Base-by-base conservation (phyloP, 2,888 invertebrate genomes). In the Spodoptera exigua region DNA sequence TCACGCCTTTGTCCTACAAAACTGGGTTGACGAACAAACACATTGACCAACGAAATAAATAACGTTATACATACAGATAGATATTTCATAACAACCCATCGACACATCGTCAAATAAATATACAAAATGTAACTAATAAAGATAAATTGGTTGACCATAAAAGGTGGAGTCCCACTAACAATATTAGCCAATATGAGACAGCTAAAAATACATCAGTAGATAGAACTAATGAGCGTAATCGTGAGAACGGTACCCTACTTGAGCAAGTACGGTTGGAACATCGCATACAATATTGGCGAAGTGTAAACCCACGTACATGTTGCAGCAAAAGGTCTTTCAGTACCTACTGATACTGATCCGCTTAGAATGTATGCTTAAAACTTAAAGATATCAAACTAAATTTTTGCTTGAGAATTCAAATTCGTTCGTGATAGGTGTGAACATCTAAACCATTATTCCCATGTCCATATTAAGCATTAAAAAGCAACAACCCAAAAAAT, bases 201-300 rank as follows among this genome's bases (percentile, higher is more conserved):
- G 44, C 43, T 61, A 72, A 72, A 61, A 67, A 68, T 73, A 63
- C 46, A 59, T 49, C 56, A 56, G 47, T 52, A 63, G 39, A 65
- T 67, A 63, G 57, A 56, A 34, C 41, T 64, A 68, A 68, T 75
- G 51, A 75, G 52, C 37, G 21, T 70, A 58, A 75, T 71, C 72
- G 76, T 74, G 76, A 58, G 74, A 74, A 71, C 64, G 44, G 35
- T 66, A 70, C 51, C 52, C 52, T 49, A 55, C 53, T 71, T 68
- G 57, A 61, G 63, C 67, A 62, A 67, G 58, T 18, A 11, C 5
- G 65, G 41, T 66, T 60, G 47, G 54, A 43, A 41, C 45, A 73
- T 66, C 58, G 36, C 14, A 54, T 14, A 51, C 49, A 66, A 70
- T 68, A 73, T 44, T 47, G 60, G 34, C 52, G 55, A 56, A 54